Evolutionary conservation across 2,113 vertebrate species (phyloP).

Genomic region (Synchiropus splendidus): DNA sequence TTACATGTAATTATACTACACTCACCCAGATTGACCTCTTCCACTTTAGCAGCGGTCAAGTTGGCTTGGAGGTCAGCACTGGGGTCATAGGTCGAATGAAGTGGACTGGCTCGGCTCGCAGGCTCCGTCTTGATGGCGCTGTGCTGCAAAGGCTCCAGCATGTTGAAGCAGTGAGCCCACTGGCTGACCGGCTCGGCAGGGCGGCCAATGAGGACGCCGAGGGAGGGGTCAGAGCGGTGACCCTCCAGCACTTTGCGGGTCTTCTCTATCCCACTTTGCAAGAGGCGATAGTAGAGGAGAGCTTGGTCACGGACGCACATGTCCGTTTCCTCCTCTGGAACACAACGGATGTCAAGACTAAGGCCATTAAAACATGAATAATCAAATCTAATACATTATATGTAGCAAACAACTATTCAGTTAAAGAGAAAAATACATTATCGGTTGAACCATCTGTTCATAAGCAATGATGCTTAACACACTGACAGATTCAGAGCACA

Average conservation of each 20-base stretch:
- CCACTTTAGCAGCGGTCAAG: constrained; percentile 6
- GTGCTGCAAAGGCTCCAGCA: constrained; percentile 71
- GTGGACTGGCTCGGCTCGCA: constrained; percentile 49
- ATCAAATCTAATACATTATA: too few relatives aligned
- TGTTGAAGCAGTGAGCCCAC: constrained; percentile 84
- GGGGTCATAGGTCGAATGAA: constrained; percentile 30
- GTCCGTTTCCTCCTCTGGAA: constrained; percentile 84
- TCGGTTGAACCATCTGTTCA: too few relatives aligned
- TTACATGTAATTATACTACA: background rate
- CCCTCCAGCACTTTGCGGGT: constrained; percentile 72
- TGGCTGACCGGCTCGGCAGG: constrained; percentile 70
- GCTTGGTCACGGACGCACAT: constrained; percentile 86
- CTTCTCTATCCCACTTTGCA: constrained; percentile 75
- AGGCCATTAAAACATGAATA: too few relatives aligned
- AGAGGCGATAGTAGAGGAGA: constrained; percentile 84
- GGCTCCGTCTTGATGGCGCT: constrained; percentile 50
- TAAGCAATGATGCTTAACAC: too few relatives aligned
- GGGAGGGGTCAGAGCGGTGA: constrained; percentile 80
- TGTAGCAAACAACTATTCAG: too few relatives aligned
- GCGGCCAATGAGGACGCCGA: constrained; percentile 78
- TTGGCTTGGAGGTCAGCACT: constrained; percentile 24
- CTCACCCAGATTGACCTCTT: constrained; percentile 32
- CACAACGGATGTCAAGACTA: too few relatives aligned
- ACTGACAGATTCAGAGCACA: constrained; percentile 43
- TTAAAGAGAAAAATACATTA: too few relatives aligned